Base-by-base conservation (phyloP, 2,797 vertebrate genomes). In the Neosalanx taihuensis region DNA sequence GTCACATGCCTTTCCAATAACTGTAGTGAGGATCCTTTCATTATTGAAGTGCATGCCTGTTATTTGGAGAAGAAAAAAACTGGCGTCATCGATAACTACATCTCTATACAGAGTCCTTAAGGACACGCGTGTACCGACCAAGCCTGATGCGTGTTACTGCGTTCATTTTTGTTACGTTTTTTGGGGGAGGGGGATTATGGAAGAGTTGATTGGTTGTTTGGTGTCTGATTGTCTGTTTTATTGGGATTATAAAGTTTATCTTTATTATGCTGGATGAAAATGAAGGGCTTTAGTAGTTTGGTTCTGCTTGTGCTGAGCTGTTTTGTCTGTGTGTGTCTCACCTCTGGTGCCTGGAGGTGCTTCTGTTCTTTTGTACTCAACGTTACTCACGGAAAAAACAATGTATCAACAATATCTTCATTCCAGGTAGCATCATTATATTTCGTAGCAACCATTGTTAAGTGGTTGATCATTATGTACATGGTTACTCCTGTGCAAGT, bases 381-480 rank as follows among this genome's bases (percentile, higher is more conserved):
- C 81, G 83, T 85, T 89, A 86, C 80, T 86, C 35, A 7, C 35
- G 35, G 35, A 46, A 46, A 46, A 88, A 88, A 77, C 23, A 26
- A 76, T 49, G 81, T 84, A 84, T 83, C 82, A 85, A 88, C 77
- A 56, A 70, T 76, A 78, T 79, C 72, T 82, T 76, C 73, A 83
- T 90, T 90, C 85, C 86, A 88, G 83, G 79, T 89, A 87, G 78
- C 84, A 87, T 81, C 70, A 79, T 83, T 76, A 85, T 89, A 90
- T 80, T 88, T 87, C 77, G 56, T 72, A 78, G 77, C 56, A 84
- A 82, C 86, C 85, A 88, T 89, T 92, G 88, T 88, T 88, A 87
- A 93, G 91, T 91, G 92, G 88, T 93, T 87, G 91, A 87, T 89
- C 87, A 84, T 87, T 87, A 72, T 89, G 83, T 85, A 86, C 80